Conservation (phyloP, 2,113 vertebrate species). For the Eurypyga helias region DNA sequence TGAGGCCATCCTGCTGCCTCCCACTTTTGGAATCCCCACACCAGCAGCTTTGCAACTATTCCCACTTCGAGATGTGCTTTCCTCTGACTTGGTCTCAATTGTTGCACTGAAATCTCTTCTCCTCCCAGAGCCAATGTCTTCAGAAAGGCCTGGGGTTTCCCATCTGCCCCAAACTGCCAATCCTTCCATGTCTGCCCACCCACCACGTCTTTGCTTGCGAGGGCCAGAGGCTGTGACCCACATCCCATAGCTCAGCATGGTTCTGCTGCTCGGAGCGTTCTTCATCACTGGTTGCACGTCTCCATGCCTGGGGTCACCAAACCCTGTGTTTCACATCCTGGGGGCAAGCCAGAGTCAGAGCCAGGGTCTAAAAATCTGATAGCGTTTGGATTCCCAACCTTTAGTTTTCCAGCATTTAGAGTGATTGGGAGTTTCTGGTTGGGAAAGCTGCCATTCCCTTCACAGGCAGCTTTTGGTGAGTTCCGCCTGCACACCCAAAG, state of each 20-base stretch:
- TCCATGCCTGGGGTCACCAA: background rate
- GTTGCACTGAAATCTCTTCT: background rate
- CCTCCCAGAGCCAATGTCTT: background rate
- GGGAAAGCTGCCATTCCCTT: background rate
- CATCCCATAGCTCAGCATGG: rapidly evolving
- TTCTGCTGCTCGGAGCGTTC: background rate
- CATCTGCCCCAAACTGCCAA: background rate
- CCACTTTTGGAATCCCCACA: background rate
- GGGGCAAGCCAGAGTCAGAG: background rate
- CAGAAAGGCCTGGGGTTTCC: background rate
- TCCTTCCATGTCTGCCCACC: background rate
- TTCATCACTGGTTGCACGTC: background rate
- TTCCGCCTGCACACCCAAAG: background rate
- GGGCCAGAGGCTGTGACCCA: background rate
- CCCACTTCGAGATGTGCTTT: background rate
- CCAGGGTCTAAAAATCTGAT: background rate
- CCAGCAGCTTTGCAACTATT: background rate
- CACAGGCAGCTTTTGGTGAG: background rate
- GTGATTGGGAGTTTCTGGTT: background rate
- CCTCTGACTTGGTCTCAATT: background rate
- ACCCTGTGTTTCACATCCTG: background rate
- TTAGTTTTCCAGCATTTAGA: background rate
- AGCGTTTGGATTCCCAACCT: background rate
- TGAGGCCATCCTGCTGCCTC: background rate
- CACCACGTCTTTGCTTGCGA: rapidly evolving